These are phyloP conservation scores for Tortrix viridana DNA, from an alignment of 2,888 invertebrate species.

Conservation along the genomic window DNA sequence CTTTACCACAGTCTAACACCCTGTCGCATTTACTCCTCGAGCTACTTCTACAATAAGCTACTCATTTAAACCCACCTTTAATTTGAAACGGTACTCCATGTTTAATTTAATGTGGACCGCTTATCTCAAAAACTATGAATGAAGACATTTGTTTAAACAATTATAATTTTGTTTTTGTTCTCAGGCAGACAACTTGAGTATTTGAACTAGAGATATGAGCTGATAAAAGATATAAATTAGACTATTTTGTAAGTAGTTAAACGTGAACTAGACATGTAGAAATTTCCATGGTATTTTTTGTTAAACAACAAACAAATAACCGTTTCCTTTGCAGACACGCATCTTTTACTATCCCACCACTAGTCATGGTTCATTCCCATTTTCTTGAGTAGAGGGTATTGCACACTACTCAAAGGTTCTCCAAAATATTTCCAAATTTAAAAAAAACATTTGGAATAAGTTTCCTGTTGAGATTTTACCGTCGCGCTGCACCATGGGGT, in stretches of 20 bases:
- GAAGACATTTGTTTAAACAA: constrained; percentile 50
- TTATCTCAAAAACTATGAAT: constrained; percentile 60
- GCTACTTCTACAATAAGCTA: constrained; percentile 19
- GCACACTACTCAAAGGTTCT: too few species aligned
- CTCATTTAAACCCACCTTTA: constrained; percentile 38
- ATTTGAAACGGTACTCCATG: constrained; percentile 47
- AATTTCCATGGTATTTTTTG: constrained; percentile 4
- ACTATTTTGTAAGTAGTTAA: constrained; percentile 22
- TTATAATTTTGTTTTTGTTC: constrained; percentile 42
- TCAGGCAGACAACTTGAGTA: constrained; percentile 29
- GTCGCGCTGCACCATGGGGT: too few species aligned
- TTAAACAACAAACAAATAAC: background rate
- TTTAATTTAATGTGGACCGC: constrained; percentile 49
- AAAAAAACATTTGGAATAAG: too few species aligned
- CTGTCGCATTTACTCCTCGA: constrained; percentile 50
- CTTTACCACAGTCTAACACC: constrained; percentile 45
- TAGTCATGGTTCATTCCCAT: too few species aligned
- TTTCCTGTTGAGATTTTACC: too few species aligned
- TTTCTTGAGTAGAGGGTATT: too few species aligned
- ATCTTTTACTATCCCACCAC: too few species aligned
- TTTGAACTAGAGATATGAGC: constrained; percentile 29
- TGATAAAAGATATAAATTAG: constrained; percentile 32
- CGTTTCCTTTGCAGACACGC: too few species aligned
- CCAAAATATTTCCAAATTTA: too few species aligned
- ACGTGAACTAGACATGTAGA: background rate